These are phyloP conservation scores for Lepidotrigona ventralis DNA, from an alignment of 1,140 invertebrate genomes.

Conservation along the genomic window DNA sequence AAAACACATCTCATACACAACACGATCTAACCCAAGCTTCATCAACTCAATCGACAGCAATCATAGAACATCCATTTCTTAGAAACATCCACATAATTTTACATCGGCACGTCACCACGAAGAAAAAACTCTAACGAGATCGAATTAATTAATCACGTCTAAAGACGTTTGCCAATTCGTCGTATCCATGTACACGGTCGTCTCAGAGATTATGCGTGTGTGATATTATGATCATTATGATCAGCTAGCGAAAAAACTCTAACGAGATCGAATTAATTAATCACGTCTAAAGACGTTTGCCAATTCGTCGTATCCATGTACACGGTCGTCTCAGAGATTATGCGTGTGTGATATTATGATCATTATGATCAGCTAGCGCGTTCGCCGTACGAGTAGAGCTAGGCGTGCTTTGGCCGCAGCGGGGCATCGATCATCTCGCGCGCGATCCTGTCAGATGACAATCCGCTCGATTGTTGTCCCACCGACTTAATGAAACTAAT, in stretches of 20 bases:
- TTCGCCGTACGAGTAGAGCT: too few relatives aligned
- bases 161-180: constrained; percentile 1
- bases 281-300: constrained; percentile 21
- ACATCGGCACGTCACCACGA: not conserved
- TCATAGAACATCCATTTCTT: not conserved
- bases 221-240: too few relatives aligned
- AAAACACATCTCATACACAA: too few relatives aligned
- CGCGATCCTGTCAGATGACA: constrained; percentile 36
- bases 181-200: constrained; percentile 4
- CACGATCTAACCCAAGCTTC: too few relatives aligned
- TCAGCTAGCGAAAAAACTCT: not conserved
- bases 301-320: constrained; percentile 20
- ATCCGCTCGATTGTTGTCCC: constrained; percentile 32
- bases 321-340: not conserved
- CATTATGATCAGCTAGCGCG: not conserved
- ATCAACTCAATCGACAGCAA: too few relatives aligned
- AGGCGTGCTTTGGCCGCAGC: not conserved
- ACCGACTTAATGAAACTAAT: constrained; percentile 53
- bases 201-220: not conserved
- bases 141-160: constrained; percentile 40
- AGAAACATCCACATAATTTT: not conserved
- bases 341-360: too few relatives aligned
- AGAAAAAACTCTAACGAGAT: constrained; percentile 25
- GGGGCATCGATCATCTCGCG: constrained; percentile 29
- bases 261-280: constrained; percentile 49